Conservation (phyloP, 2,797 vertebrate species). For the Xenops minutus region DNA sequence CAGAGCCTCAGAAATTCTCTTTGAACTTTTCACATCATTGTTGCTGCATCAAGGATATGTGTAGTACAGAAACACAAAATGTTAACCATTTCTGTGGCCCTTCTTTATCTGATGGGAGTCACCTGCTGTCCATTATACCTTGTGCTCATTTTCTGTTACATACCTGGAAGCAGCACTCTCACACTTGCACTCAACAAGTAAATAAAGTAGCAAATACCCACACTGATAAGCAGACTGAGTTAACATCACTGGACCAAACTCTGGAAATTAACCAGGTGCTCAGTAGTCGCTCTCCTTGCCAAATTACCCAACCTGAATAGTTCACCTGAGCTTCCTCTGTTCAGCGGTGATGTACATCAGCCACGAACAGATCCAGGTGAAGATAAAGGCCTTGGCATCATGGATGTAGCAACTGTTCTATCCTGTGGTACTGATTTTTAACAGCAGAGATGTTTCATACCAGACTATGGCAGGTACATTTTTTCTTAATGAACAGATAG, state of each 20-base stretch:
- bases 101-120: neutral
- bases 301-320: neutral
- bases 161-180: neutral
- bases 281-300: neutral
- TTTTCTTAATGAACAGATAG: neutral
- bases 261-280: neutral
- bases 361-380: too few species aligned
- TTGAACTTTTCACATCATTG: neutral
- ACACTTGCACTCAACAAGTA: neutral
- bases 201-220: neutral
- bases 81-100: neutral
- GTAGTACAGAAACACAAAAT: neutral
- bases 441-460: neutral
- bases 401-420: neutral
- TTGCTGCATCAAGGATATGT: neutral
- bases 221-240: neutral
- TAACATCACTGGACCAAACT: neutral
- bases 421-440: neutral
- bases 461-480: neutral
- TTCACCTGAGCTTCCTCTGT: neutral
- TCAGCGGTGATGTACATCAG: neutral
- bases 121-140: neutral
- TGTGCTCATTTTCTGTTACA: fast-evolving
- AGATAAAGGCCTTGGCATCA: fast-evolving
- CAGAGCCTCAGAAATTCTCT: neutral